Evolutionary conservation across 2,113 vertebrate species (phyloP).

Genomic region (Uria lomvia): DNA sequence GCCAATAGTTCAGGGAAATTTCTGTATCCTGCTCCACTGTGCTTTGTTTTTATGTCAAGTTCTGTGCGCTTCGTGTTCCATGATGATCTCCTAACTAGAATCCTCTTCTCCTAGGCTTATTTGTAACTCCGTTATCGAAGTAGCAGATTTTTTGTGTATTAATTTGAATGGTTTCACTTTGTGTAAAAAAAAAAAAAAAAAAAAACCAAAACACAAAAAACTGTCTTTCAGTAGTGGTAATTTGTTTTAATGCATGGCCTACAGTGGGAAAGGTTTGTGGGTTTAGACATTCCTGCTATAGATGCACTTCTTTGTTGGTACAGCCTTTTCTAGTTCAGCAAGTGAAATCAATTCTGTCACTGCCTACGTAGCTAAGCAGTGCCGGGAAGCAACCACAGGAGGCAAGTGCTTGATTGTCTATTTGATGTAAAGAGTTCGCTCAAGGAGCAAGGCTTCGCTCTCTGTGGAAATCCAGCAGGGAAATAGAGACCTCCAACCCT

Average conservation of each 20-base stretch:
- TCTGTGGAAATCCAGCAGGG: background rate
- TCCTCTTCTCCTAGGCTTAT: background rate
- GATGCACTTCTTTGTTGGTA: background rate
- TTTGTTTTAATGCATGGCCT: background rate
- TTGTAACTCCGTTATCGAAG: background rate
- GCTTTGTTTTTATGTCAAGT: background rate
- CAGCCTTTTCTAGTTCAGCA: background rate
- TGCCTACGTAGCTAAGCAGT: background rate
- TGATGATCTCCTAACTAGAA: background rate
- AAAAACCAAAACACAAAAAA: too few species aligned
- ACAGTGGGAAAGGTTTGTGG: background rate
- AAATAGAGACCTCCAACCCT: background rate
- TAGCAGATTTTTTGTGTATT: background rate
- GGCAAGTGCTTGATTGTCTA: background rate
- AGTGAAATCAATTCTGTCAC: background rate
- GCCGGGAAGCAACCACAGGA: background rate
- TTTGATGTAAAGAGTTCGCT: background rate
- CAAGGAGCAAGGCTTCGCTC: background rate
- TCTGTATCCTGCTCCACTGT: background rate
- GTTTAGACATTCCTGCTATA: background rate
- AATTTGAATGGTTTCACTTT: background rate
- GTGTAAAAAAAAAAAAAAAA: background rate
- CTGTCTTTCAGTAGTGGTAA: background rate
- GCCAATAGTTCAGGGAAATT: background rate
- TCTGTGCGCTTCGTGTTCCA: accelerated